Conservation (phyloP, 2,797 vertebrate genomes). For the Sebastes matsubarae region DNA sequence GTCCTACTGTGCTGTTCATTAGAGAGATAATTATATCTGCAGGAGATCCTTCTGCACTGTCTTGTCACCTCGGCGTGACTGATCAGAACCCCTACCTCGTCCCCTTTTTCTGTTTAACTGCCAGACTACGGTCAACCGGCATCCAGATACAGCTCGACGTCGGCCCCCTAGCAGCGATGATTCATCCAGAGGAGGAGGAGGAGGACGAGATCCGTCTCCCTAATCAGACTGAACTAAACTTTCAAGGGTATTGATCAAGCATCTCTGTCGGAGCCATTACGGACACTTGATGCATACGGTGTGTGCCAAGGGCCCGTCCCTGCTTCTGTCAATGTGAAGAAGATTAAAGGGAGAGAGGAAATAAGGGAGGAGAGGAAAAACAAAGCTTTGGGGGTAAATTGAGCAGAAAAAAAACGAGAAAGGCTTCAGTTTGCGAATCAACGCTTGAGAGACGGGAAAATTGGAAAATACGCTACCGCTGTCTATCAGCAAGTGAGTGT, state of each 20-base stretch:
- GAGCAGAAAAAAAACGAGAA: conserved; percentile 28
- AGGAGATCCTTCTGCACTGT: conserved; percentile 55
- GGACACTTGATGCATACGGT: conserved; percentile 28
- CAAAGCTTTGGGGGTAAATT: conserved; percentile 47
- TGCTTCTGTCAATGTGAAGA: conserved; percentile 29
- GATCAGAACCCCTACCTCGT: conserved; percentile 31
- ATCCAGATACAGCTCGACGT: background rate
- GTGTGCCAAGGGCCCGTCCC: conserved; percentile 19
- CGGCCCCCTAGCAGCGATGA: conserved; percentile 12
- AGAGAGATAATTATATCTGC: conserved; percentile 73
- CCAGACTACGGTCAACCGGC: conserved; percentile 27
- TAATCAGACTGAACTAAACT: conserved; percentile 63
- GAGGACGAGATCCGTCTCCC: conserved; percentile 39
- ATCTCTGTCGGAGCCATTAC: conserved; percentile 53
- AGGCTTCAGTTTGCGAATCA: conserved; percentile 31
- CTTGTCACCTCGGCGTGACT: conserved; percentile 48
- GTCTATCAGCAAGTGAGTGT: background rate
- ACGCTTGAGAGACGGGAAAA: conserved; percentile 9
- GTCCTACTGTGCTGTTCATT: conserved; percentile 61
- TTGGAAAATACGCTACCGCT: background rate
- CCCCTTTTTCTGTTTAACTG: background rate
- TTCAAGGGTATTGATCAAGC: conserved; percentile 71
- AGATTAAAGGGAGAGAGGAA: conserved; percentile 58
- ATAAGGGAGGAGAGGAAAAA: conserved; percentile 27
- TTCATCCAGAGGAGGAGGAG: conserved; percentile 37